A percentile compares a stretch with the other conserved stretches of the same genome.
These are phyloP conservation scores for Pachyrhynchus sulphureomaculatus DNA, from an alignment of 1,140 invertebrate genomes.

Conservation along the genomic window DNA sequence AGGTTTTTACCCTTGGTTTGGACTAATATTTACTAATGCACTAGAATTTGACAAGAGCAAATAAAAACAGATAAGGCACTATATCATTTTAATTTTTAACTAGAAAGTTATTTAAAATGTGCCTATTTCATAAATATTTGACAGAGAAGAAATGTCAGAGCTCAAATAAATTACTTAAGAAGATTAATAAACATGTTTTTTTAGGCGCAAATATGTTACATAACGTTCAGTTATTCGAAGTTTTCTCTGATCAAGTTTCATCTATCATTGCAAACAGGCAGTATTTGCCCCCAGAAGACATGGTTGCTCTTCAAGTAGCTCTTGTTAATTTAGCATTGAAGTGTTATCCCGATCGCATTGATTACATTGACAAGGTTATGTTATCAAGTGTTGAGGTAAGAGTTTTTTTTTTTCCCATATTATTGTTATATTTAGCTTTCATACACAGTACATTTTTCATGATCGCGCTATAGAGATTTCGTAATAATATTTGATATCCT, in stretches of 20 bases:
- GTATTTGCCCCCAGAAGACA: conserved; percentile 95
- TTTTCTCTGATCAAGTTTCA: conserved; percentile 97
- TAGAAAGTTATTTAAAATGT: no score
- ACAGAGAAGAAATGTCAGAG: no score
- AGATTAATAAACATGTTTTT: conserved; percentile 4
- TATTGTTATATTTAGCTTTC: neutral
- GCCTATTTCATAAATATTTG: no score
- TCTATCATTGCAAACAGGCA: conserved; percentile 89
- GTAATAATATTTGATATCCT: no score
- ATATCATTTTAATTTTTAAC: neutral
- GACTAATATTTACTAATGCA: neutral
- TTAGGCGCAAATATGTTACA: conserved; percentile 36
- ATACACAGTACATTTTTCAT: neutral
- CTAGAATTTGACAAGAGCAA: no score
- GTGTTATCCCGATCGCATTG: conserved; percentile 91
- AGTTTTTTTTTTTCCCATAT: neutral
- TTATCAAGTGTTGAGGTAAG: conserved; percentile 76
- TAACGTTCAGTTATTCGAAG: conserved; percentile 94
- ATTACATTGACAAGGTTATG: conserved; percentile 95
- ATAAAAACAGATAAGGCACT: neutral
- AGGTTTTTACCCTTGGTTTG: neutral
- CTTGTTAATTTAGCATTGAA: conserved; percentile 93
- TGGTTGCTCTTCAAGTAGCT: conserved; percentile 93
- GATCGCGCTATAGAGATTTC: no score
- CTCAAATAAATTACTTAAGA: conserved; percentile 1